Evolutionary conservation across 2,797 vertebrate species (phyloP).

Genomic region (Taeniopygia guttata): DNA sequence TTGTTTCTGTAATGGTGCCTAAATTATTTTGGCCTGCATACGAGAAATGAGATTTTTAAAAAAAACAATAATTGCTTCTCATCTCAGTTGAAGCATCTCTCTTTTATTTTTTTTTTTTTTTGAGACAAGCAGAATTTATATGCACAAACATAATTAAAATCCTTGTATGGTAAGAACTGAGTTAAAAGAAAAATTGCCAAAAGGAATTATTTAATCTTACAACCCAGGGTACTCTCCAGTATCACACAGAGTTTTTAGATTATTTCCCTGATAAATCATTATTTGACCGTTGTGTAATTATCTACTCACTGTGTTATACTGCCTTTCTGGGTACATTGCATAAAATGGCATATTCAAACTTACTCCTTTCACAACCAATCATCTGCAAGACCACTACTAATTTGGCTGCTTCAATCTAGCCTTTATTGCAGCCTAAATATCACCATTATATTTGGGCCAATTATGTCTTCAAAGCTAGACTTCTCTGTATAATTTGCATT

Average conservation of each 20-base stretch:
- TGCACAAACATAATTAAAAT: neutral
- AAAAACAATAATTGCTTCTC: neutral
- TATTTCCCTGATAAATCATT: neutral
- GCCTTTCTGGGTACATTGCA: neutral
- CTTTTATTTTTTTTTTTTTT: neutral
- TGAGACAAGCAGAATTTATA: neutral
- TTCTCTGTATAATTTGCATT: neutral
- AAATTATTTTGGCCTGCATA: neutral
- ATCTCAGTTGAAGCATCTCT: neutral
- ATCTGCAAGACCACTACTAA: neutral
- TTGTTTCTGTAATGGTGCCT: neutral
- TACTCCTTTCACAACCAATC: neutral
- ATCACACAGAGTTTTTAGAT: neutral
- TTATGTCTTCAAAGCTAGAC: neutral
- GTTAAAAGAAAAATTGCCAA: neutral
- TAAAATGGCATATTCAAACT: neutral
- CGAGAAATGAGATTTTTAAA: neutral
- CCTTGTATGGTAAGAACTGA: neutral
- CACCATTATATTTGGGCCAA: neutral
- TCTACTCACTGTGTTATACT: neutral
- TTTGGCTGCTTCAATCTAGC: neutral
- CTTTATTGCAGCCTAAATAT: neutral
- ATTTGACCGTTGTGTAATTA: neutral
- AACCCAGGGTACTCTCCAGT: neutral
- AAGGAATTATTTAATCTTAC: neutral